phyloP scores from a whole-genome alignment of 1,140 invertebrate species.

The Drosophila azteca region DNA sequence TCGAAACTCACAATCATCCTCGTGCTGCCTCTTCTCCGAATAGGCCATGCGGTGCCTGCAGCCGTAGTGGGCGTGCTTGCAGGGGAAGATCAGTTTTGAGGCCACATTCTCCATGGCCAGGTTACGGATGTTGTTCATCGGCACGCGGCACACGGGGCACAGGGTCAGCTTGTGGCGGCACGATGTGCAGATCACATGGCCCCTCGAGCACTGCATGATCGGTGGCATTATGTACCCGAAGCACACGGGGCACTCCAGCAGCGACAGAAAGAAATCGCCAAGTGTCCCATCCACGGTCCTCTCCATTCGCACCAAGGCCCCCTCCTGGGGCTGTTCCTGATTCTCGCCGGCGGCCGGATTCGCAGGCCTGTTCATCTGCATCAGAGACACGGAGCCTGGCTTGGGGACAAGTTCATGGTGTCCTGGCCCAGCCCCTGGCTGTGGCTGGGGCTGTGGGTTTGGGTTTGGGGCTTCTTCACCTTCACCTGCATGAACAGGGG shows the following conservation, averaged over 20 bases:
- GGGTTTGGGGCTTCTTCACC: neutral
- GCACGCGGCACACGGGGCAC: conserved; percentile 98
- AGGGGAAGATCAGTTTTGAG: conserved; percentile 98
- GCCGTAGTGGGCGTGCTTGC: conserved; percentile 97
- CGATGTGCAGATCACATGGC: conserved; percentile 94
- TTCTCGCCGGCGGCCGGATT: too few relatives aligned
- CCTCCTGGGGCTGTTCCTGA: too few relatives aligned
- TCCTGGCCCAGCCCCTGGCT: too few relatives aligned
- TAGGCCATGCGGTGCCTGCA: conserved; percentile 95
- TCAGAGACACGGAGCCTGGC: too few relatives aligned
- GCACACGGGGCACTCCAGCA: conserved; percentile 99
- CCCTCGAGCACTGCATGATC: conserved; percentile 94
- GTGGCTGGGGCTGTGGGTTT: too few relatives aligned
- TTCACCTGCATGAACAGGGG: neutral
- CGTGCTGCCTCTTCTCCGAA: conserved; percentile 98
- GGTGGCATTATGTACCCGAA: conserved; percentile 99
- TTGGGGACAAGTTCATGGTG: too few relatives aligned
- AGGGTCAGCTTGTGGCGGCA: conserved; percentile 97
- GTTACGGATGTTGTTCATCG: conserved; percentile 97
- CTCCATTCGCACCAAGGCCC: neutral
- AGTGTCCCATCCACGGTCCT: conserved; percentile 4
- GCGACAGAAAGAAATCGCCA: conserved; percentile 92
- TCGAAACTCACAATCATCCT: conserved; percentile 98
- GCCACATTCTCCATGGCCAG: conserved; percentile 99
- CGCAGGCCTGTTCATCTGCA: too few relatives aligned